These are phyloP conservation scores for Drosophila lutescens DNA, from an alignment of 2,888 invertebrate genomes.

Conservation along the genomic window DNA sequence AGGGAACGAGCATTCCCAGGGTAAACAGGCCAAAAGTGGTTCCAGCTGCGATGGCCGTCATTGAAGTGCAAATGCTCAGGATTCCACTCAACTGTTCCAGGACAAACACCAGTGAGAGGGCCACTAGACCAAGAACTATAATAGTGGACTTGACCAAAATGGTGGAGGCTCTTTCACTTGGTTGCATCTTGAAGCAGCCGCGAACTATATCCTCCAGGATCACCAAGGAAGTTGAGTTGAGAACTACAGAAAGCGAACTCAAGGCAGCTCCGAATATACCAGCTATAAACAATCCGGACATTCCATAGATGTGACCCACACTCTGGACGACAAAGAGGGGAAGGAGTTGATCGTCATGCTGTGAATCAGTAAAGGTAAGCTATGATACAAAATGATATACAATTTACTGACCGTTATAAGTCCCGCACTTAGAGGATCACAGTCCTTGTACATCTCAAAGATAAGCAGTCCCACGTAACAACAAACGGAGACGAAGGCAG, in stretches of 20 bases:
- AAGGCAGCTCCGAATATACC: slow-evolving; percentile 95
- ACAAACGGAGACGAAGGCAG: slow-evolving; percentile 89
- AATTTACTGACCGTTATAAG: slow-evolving; percentile 82
- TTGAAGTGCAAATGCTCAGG: slow-evolving; percentile 89
- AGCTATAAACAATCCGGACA: slow-evolving; percentile 94
- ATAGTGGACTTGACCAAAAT: slow-evolving; percentile 88
- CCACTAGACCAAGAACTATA: slow-evolving; percentile 87
- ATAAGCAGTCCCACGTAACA: slow-evolving; percentile 90
- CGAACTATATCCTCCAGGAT: slow-evolving; percentile 92
- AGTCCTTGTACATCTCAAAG: slow-evolving; percentile 88
- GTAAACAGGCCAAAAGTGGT: slow-evolving; percentile 93
- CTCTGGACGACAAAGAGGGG: slow-evolving; percentile 94
- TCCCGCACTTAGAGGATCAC: slow-evolving; percentile 87
- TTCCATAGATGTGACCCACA: slow-evolving; percentile 89
- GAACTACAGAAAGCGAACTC: slow-evolving; percentile 94
- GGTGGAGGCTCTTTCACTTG: slow-evolving; percentile 87
- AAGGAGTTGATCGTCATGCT: slow-evolving; percentile 90
- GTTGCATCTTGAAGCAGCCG: slow-evolving; percentile 87
- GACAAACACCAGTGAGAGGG: slow-evolving; percentile 88
- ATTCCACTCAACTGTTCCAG: slow-evolving; percentile 92
- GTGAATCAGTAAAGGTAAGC: slow-evolving; percentile 12
- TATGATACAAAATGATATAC: not conserved
- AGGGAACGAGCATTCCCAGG: slow-evolving; percentile 92
- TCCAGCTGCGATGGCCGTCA: slow-evolving; percentile 93
- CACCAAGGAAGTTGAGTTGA: slow-evolving; percentile 94